Evolutionary conservation across 30 jellyfish, hydroid and myxozoan species (phyloP).

Genomic region (Chrysaora quinquecirrha): DNA sequence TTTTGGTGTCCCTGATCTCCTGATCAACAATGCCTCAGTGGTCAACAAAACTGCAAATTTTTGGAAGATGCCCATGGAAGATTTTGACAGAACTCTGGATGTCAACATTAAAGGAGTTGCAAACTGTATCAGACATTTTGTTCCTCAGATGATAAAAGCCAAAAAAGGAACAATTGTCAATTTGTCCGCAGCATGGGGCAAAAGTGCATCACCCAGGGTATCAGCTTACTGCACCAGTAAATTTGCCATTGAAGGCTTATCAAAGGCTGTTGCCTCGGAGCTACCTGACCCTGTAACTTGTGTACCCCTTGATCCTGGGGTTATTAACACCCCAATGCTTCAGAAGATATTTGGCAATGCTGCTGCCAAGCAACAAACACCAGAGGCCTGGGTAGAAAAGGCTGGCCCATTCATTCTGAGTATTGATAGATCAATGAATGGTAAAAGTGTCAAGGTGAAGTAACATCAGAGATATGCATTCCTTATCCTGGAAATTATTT

Average conservation of each 20-base stretch:
- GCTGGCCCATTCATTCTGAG: constrained; percentile 75
- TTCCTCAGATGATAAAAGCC: constrained; percentile 75
- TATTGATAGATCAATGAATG: constrained; percentile 62
- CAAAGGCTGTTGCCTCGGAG: constrained; percentile 76
- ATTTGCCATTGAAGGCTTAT: constrained; percentile 76
- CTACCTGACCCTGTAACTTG: constrained; percentile 81
- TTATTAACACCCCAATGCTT: constrained; percentile 78
- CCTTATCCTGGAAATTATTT: no score
- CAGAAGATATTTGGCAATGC: constrained; percentile 64
- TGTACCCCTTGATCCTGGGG: constrained; percentile 85
- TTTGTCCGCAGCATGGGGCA: constrained; percentile 79
- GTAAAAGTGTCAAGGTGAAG: constrained; percentile 60
- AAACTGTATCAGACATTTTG: constrained; percentile 43
- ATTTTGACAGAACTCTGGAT: constrained; percentile 63
- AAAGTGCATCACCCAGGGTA: constrained; percentile 45
- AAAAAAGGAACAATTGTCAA: constrained; percentile 66
- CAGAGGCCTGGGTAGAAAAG: constrained; percentile 69
- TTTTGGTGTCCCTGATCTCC: constrained; percentile 65
- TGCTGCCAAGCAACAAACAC: constrained; percentile 54
- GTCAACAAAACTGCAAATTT: constrained; percentile 41
- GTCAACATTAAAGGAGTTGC: constrained; percentile 71
- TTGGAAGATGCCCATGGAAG: constrained; percentile 65
- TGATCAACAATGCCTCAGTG: constrained; percentile 70
- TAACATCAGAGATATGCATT: no score
- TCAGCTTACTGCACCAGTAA: constrained; percentile 82